phyloP scores from a whole-genome alignment of 1,140 invertebrate species.

The Drosophila santomea region DNA sequence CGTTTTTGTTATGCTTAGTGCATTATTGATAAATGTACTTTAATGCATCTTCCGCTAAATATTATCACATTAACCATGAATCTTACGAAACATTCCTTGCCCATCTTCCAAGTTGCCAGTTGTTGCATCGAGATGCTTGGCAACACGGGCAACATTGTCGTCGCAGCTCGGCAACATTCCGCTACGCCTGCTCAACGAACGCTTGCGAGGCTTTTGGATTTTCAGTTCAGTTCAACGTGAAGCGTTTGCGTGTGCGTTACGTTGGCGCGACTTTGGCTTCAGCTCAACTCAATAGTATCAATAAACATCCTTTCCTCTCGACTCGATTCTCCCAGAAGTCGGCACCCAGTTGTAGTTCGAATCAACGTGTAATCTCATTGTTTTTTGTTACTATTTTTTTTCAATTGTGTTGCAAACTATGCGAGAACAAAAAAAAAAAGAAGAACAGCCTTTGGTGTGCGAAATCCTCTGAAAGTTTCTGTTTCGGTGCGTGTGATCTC shows the following conservation, averaged over 20 bases:
- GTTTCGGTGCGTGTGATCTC: slow-evolving; percentile 18
- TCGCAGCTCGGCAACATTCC: slow-evolving; percentile 14
- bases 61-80: too few species aligned
- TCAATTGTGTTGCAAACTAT: background rate
- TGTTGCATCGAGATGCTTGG: background rate
- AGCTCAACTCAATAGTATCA: background rate
- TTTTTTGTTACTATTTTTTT: slow-evolving; percentile 4
- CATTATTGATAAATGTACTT: too few species aligned
- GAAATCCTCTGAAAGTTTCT: slow-evolving; percentile 14
- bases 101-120: too few species aligned
- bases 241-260: slow-evolving; percentile 80
- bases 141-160: slow-evolving; percentile 1
- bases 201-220: slow-evolving; percentile 27
- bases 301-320: slow-evolving; percentile 7
- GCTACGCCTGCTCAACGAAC: slow-evolving; percentile 51
- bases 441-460: slow-evolving; percentile 8
- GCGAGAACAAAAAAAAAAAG: background rate
- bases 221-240: slow-evolving; percentile 67
- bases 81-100: too few species aligned
- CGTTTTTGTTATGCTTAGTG: too few species aligned
- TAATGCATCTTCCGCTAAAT: too few species aligned
- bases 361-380: slow-evolving; percentile 5
- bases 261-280: slow-evolving; percentile 51
- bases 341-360: background rate
- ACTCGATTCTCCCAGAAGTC: background rate